A percentile compares a stretch with the other conserved stretches of the same genome.
These are phyloP conservation scores for Holacanthella duospinosa DNA, from an alignment of 2,888 invertebrate species.

Conservation along the genomic window DNA sequence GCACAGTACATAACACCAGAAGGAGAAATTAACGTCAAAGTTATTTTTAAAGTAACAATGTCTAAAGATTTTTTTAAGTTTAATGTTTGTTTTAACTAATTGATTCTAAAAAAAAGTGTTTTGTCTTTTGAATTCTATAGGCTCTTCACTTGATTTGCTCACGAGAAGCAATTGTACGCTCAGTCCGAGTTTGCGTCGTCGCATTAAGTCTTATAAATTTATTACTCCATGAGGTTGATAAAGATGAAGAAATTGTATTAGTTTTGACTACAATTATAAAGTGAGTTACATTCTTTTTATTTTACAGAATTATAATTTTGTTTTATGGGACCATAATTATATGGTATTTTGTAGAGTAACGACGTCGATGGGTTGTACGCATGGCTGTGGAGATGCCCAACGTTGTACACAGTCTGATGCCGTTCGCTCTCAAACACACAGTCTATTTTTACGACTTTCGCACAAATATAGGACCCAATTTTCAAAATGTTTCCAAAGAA, in stretches of 20 bases:
- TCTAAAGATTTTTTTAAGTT: slow-evolving; percentile 4
- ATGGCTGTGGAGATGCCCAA: slow-evolving; percentile 76
- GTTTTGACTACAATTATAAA: slow-evolving; percentile 34
- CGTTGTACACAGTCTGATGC: slow-evolving; percentile 83
- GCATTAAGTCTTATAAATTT: slow-evolving; percentile 85
- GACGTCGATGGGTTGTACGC: slow-evolving; percentile 83
- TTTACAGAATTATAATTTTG: too few relatives aligned
- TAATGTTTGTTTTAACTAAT: background rate
- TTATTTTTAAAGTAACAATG: slow-evolving; percentile 62
- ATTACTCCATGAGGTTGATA: slow-evolving; percentile 56
- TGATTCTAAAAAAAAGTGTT: background rate
- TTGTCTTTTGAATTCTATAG: slow-evolving; percentile 44
- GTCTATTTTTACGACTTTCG: slow-evolving; percentile 63
- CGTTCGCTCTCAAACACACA: slow-evolving; percentile 74
- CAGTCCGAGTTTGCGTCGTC: slow-evolving; percentile 80
- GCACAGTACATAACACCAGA: slow-evolving; percentile 85
- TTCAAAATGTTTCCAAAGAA: slow-evolving; percentile 56
- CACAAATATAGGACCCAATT: slow-evolving; percentile 57
- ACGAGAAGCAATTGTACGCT: slow-evolving; percentile 71
- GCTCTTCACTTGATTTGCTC: slow-evolving; percentile 77
- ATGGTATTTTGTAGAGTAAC: slow-evolving; percentile 48
- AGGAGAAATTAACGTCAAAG: slow-evolving; percentile 84
- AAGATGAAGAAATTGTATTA: slow-evolving; percentile 34
- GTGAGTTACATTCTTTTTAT: too few relatives aligned
- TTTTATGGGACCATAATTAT: too few relatives aligned